Evolutionary conservation across 1,140 invertebrate genomes (phyloP).

Genomic region (Achatina immaculata): DNA sequence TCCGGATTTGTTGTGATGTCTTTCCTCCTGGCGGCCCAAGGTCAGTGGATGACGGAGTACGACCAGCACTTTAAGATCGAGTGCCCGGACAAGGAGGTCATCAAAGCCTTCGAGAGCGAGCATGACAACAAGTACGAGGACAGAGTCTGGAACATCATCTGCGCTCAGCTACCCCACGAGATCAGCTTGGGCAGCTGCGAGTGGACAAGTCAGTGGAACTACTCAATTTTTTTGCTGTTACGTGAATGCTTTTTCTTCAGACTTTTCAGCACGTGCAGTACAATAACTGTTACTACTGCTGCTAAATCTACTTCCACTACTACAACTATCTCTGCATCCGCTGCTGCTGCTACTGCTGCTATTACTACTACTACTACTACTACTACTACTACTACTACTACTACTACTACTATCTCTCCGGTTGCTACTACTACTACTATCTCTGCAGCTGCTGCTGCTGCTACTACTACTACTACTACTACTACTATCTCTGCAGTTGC

Average conservation of each 20-base stretch:
- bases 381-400: not conserved
- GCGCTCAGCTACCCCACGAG: not conserved
- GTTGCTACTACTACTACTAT: not conserved
- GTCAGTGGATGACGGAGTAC: conserved; percentile 34
- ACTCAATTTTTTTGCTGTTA: not conserved
- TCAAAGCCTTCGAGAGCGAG: conserved; percentile 33
- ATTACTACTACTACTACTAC: not conserved
- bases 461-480: not conserved
- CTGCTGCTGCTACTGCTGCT: not conserved
- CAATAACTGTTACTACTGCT: not conserved
- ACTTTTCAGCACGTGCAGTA: not conserved
- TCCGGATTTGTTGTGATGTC: too few species aligned
- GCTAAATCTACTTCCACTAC: not conserved
- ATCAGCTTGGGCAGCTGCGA: not conserved
- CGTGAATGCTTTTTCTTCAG: not conserved
- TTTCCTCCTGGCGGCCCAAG: not conserved
- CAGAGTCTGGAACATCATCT: conserved; percentile 39
- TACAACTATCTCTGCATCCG: not conserved
- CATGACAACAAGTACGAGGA: conserved; percentile 43
- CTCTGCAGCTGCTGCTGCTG: not conserved
- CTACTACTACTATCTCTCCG: not conserved
- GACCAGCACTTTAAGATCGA: conserved; percentile 38
- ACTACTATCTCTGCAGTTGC: too few species aligned
- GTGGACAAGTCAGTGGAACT: conserved; percentile 25
- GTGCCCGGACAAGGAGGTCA: conserved; percentile 8